Evolutionary conservation across 2,888 invertebrate species (phyloP), one percentile per base, ranked within the genome.

Genomic region (Mechanitis mazaeus): DNA sequence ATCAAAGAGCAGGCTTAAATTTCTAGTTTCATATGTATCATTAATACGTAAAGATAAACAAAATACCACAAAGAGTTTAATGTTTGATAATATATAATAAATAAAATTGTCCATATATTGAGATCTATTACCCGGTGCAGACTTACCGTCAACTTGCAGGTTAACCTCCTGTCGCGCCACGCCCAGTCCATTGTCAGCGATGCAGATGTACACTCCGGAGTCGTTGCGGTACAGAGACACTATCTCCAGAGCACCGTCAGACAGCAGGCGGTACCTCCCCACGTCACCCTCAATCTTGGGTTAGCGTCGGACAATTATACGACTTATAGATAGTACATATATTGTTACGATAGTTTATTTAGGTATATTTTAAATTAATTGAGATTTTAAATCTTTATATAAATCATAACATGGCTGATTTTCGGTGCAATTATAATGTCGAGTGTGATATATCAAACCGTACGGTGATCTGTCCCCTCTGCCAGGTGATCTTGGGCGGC

Each of bases 171-270:
- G 92, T 45, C 92, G 91, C 12, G 95, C 93, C 56, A 91, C 83
- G 28, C 95, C 95, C 35, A 95, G 84, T 2, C 92, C 93, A 82
- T 98, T 98, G 77, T 94, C 93, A 1, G 96, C 98, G 7, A 94
- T 91, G 77, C 98, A 98, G 60, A 95, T 92, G 81, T 98, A 98
- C 11, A 93, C 93, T 46, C 97, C 98, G 33, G 94, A 92, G 82
- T 98, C 98, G 60, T 93, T 93, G 69, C 93, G 93, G 76, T 94
- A 93, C 38, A 96, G 90, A 50, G 95, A 94, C 20, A 96, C 93
- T 66, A 98, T 96, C 81, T 96, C 95, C 59, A 97, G 88, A 2
- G 96, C 93, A 20, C 95, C 95, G 73, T 94, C 94, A 0, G 92
- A 87, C 50, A 93, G 80, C 64, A 96, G 88, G 45, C 93, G 92